A percentile compares a stretch with the other conserved stretches of the same genome.
phyloP scores from a whole-genome alignment of 1,140 invertebrate species.

The Drosophila kikkawai region DNA sequence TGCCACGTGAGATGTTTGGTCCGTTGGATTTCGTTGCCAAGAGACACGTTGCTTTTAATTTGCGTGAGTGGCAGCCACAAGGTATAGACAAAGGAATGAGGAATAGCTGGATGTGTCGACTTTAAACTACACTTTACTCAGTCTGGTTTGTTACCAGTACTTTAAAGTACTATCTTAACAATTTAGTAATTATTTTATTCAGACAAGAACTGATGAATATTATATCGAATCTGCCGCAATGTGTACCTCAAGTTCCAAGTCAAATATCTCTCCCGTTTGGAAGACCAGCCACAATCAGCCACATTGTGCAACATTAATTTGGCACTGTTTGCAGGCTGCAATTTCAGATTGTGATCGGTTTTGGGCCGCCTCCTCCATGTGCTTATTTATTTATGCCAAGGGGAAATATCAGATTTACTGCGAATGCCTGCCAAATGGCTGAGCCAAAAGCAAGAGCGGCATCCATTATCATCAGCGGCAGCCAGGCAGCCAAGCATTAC shows the following conservation, averaged over 20 bases:
- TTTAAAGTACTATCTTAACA: too few species aligned
- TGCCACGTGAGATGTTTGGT: slow-evolving; percentile 40
- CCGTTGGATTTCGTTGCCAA: slow-evolving; percentile 3
- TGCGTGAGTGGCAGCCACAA: slow-evolving; percentile 33
- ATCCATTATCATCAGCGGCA: slow-evolving; percentile 59
- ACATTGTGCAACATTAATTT: slow-evolving; percentile 68
- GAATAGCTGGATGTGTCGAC: background rate
- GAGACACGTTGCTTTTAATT: slow-evolving; percentile 46
- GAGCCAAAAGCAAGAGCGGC: slow-evolving; percentile 35
- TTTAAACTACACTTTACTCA: slow-evolving; percentile 1
- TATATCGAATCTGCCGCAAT: background rate
- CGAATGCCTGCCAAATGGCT: slow-evolving; percentile 60
- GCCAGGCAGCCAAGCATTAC: slow-evolving; percentile 63
- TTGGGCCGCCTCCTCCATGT: slow-evolving; percentile 12
- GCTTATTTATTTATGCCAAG: slow-evolving; percentile 64
- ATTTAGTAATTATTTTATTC: background rate
- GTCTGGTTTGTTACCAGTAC: background rate
- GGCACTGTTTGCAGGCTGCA: slow-evolving; percentile 28
- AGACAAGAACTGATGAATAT: background rate
- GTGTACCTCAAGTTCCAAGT: background rate
- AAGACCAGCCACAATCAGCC: slow-evolving; percentile 37
- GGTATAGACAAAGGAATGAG: background rate
- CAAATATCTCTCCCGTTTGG: slow-evolving; percentile 1
- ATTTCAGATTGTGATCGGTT: slow-evolving; percentile 69
- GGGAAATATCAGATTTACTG: slow-evolving; percentile 66